phyloP scores from a whole-genome alignment of 2,113 vertebrate genomes.

The Python bivittatus region DNA sequence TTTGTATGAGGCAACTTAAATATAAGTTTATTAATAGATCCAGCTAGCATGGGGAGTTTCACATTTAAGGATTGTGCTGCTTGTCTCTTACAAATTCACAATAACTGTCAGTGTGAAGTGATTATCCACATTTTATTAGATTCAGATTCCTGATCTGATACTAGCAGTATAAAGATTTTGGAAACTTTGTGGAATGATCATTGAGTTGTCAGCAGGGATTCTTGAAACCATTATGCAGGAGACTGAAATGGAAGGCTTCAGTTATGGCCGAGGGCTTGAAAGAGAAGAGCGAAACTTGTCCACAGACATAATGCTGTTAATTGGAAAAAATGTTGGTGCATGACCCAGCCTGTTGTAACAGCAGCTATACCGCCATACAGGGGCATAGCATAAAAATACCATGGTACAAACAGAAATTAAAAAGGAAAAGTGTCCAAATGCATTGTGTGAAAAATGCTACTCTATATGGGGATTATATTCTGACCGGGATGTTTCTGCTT shows the following conservation, averaged over 20 bases:
- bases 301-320: neutral
- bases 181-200: neutral
- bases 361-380: neutral
- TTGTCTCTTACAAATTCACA: neutral
- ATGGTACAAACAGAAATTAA: neutral
- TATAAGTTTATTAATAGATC: neutral
- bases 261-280: neutral
- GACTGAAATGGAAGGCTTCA: neutral
- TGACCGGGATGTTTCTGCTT: conserved; percentile 37
- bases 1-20: neutral
- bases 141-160: neutral
- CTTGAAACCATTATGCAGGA: neutral
- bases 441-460: neutral
- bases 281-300: neutral
- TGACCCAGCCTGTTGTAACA: no score
- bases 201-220: neutral
- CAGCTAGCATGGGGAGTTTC: neutral
- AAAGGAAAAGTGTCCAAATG: neutral
- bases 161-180: neutral
- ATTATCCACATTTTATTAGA: neutral
- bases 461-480: neutral
- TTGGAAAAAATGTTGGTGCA: neutral
- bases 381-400: neutral
- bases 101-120: neutral
- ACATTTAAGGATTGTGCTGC: neutral